These are phyloP conservation scores for Podarcis raffonei DNA, from an alignment of 2,113 vertebrate genomes.

Conservation along the genomic window DNA sequence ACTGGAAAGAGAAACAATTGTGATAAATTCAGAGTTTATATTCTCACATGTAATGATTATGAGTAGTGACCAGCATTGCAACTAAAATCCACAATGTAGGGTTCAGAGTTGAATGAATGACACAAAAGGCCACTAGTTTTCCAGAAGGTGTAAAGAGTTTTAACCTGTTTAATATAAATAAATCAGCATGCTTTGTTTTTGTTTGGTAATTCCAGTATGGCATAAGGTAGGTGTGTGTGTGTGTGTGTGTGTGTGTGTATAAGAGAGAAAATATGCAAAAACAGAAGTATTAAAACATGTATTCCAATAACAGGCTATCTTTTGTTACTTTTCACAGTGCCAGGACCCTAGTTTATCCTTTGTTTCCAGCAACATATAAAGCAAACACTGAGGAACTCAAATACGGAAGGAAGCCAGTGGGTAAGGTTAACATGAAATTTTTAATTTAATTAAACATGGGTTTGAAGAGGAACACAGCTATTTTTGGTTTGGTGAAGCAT, in stretches of 20 bases:
- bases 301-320: neutral
- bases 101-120: neutral
- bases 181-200: neutral
- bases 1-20: neutral
- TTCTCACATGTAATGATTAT: neutral
- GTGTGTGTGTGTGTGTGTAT: neutral
- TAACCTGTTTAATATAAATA: neutral
- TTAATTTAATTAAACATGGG: neutral
- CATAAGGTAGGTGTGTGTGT: neutral
- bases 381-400: neutral
- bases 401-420: slow-evolving; percentile 14
- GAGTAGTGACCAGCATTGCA: neutral
- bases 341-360: rapidly evolving
- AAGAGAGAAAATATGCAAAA: neutral
- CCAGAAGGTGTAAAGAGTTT: neutral
- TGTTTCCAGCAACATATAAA: neutral
- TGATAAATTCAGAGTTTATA: neutral
- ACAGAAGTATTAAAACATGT: neutral
- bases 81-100: neutral
- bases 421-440: neutral
- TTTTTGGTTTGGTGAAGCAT: neutral
- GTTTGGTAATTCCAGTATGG: neutral
- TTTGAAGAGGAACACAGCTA: neutral
- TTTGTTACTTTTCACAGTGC: neutral
- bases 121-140: neutral